Evolutionary conservation across 2,113 vertebrate genomes (phyloP).

Genomic region (Scopus umbretta): DNA sequence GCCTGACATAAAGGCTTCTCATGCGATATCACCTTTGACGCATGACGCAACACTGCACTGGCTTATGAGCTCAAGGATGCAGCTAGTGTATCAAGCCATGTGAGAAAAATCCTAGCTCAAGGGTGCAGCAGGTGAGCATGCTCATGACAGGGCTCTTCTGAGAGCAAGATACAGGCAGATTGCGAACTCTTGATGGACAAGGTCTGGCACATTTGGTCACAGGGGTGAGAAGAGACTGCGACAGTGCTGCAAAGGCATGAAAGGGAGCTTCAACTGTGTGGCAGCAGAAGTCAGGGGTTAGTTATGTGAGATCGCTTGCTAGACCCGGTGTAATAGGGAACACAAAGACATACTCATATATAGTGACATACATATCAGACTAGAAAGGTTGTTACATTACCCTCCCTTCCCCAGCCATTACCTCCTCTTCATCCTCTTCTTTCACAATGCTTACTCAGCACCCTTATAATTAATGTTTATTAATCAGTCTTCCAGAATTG

Average conservation of each 20-base stretch:
- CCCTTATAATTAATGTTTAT: conserved; percentile 46
- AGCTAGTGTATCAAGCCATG: not conserved
- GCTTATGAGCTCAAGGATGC: not conserved
- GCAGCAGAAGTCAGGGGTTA: not conserved
- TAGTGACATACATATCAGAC: not conserved
- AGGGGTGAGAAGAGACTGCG: not conserved
- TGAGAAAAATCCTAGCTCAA: not conserved
- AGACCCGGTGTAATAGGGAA: not conserved
- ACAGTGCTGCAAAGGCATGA: not conserved
- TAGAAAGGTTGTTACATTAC: not conserved
- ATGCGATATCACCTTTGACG: not conserved
- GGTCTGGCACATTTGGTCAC: not conserved
- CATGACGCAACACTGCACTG: not conserved
- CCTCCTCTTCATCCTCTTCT: not conserved
- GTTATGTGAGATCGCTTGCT: not conserved
- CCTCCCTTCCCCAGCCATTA: not conserved
- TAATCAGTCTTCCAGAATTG: not conserved
- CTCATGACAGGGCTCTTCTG: not conserved
- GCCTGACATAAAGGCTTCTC: not conserved
- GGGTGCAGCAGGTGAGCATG: not conserved
- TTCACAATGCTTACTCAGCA: conserved; percentile 8
- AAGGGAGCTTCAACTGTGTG: not conserved
- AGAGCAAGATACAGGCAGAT: accelerated
- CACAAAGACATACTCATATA: not conserved
- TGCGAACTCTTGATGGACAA: not conserved